Evolutionary conservation across 1,140 invertebrate genomes (phyloP).

Genomic region (Acyrthosiphon pisum): DNA sequence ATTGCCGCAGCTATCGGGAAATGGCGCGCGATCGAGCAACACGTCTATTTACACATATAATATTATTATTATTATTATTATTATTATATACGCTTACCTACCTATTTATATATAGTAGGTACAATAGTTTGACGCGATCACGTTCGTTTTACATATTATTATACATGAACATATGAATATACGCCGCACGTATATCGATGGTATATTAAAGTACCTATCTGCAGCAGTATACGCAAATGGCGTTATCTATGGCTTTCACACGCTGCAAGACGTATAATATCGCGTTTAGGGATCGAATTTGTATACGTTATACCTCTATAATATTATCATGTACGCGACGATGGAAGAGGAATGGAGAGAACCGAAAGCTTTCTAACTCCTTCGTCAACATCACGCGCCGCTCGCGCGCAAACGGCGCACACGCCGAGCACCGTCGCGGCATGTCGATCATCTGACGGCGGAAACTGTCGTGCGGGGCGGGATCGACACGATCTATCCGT

Average conservation of each 20-base stretch:
- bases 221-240: background rate
- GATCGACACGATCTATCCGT: background rate
- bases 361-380: slow-evolving; percentile 41
- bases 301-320: background rate
- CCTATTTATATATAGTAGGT: background rate
- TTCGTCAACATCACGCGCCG: background rate
- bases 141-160: slow-evolving; percentile 45
- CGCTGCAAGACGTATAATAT: background rate
- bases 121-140: slow-evolving; percentile 24
- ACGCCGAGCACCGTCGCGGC: background rate
- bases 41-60: background rate
- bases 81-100: too few species aligned
- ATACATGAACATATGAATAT: background rate
- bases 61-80: too few species aligned
- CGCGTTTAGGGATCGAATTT: slow-evolving; percentile 43
- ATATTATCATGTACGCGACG: background rate
- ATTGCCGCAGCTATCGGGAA: background rate
- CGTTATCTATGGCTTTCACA: slow-evolving; percentile 25
- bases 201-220: background rate
- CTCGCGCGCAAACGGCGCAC: background rate
- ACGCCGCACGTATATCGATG: background rate
- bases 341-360: background rate
- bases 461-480: background rate
- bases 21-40: background rate
- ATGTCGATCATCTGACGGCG: background rate